Conservation (phyloP, 2,888 invertebrate species). For the Cryptops parisi region DNA sequence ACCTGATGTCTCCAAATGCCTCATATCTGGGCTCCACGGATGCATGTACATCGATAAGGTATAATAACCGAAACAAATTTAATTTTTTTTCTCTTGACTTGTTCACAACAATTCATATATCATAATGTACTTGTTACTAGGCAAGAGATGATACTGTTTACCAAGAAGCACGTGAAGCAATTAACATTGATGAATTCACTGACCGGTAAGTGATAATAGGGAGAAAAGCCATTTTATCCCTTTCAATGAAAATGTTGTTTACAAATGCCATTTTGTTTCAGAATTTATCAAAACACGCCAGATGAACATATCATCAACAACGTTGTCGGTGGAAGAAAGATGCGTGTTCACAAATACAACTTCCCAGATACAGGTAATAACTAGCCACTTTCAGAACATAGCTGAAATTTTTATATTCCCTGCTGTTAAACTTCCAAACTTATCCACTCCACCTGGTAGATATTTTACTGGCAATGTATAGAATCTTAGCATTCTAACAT, state of each 20-base stretch:
- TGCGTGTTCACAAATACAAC: slow-evolving; percentile 86
- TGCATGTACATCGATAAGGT: slow-evolving; percentile 65
- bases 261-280: slow-evolving; percentile 9
- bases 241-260: background rate
- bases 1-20: slow-evolving; percentile 78
- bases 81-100: background rate
- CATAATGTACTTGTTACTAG: too few relatives aligned
- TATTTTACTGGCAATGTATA: too few relatives aligned
- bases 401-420: too few relatives aligned
- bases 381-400: too few relatives aligned
- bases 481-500: too few relatives aligned
- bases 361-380: slow-evolving; percentile 76
- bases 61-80: too few relatives aligned
- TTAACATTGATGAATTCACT: slow-evolving; percentile 81
- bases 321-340: slow-evolving; percentile 77
- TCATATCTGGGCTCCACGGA: slow-evolving; percentile 83
- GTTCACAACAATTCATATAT: background rate
- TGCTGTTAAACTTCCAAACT: too few relatives aligned
- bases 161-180: slow-evolving; percentile 79
- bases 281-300: slow-evolving; percentile 70
- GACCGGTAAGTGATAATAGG: too few relatives aligned
- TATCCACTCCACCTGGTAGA: too few relatives aligned
- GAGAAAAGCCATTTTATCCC: too few relatives aligned
- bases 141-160: slow-evolving; percentile 71
- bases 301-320: slow-evolving; percentile 86